phyloP scores from a whole-genome alignment of 2,113 vertebrate genomes.

The Haemorhous mexicanus region DNA sequence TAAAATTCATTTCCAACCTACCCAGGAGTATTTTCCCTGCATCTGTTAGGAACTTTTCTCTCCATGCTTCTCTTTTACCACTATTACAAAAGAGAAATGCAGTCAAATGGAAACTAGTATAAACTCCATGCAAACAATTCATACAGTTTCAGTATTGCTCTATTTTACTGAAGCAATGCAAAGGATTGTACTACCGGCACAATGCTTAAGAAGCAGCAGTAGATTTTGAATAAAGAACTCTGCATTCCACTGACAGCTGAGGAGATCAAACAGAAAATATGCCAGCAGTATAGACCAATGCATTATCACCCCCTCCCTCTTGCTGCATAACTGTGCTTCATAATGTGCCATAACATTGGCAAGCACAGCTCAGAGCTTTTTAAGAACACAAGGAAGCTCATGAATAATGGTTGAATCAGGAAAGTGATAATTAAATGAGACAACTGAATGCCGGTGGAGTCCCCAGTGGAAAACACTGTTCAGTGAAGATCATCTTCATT shows the following conservation, averaged over 20 bases:
- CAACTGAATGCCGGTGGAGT: slow-evolving; percentile 76
- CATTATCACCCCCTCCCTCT: slow-evolving; percentile 74
- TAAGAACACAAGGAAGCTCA: slow-evolving; percentile 77
- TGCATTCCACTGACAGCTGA: slow-evolving; percentile 69
- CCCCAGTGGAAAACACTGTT: slow-evolving; percentile 73
- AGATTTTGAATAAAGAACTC: slow-evolving; percentile 63
- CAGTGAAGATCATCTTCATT: slow-evolving; percentile 51
- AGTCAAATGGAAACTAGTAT: slow-evolving; percentile 38
- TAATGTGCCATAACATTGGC: slow-evolving; percentile 82
- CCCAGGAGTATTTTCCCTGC: neutral
- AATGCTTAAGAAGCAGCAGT: slow-evolving; percentile 59
- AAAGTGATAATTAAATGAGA: slow-evolving; percentile 83
- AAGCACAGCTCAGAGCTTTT: slow-evolving; percentile 78
- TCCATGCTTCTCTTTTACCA: slow-evolving; percentile 32
- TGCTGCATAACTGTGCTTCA: slow-evolving; percentile 70
- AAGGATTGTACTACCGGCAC: slow-evolving; percentile 32
- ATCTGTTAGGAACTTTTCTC: slow-evolving; percentile 25
- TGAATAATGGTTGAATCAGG: slow-evolving; percentile 82
- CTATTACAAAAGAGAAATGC: slow-evolving; percentile 38
- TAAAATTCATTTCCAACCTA: slow-evolving; percentile 52
- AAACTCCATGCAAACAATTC: slow-evolving; percentile 56
- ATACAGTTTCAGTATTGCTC: slow-evolving; percentile 43
- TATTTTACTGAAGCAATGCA: slow-evolving; percentile 65
- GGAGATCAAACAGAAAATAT: slow-evolving; percentile 75
- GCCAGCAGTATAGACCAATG: slow-evolving; percentile 74